Conservation (phyloP, 2,888 invertebrate species). For the Mystacides longicornis region DNA sequence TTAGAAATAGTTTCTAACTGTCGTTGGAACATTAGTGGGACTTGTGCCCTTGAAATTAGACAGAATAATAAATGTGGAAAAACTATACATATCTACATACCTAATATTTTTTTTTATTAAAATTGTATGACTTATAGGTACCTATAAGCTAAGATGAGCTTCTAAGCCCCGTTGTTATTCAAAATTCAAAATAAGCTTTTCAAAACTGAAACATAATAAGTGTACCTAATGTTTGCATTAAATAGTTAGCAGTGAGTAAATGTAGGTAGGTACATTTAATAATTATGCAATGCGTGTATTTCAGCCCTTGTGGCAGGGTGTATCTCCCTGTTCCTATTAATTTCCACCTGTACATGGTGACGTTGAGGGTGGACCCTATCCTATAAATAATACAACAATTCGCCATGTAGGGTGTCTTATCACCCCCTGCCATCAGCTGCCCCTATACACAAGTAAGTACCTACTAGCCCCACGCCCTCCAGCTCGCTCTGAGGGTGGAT, state of each 20-base stretch:
- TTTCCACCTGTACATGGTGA: background rate
- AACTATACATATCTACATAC: no score
- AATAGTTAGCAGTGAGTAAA: background rate
- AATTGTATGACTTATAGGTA: background rate
- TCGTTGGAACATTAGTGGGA: no score
- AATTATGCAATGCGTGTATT: background rate
- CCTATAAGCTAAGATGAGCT: background rate
- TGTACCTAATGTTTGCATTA: background rate
- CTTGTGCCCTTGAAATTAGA: no score
- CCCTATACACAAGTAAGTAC: background rate
- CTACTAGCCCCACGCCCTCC: background rate
- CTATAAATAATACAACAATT: conserved; percentile 3
- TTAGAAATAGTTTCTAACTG: no score
- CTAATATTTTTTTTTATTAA: no score
- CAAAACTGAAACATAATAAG: background rate
- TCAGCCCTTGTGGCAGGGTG: background rate
- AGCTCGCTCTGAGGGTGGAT: background rate
- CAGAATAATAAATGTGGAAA: no score
- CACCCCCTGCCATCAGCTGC: background rate
- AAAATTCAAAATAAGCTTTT: background rate
- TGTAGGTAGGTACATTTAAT: conserved; percentile 3
- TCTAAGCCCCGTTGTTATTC: background rate
- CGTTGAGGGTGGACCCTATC: background rate
- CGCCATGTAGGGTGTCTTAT: background rate
- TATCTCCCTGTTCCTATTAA: no score